These are phyloP conservation scores for Peromyscus polionotus DNA, from an alignment of 2,113 vertebrate genomes.

Conservation along the genomic window DNA sequence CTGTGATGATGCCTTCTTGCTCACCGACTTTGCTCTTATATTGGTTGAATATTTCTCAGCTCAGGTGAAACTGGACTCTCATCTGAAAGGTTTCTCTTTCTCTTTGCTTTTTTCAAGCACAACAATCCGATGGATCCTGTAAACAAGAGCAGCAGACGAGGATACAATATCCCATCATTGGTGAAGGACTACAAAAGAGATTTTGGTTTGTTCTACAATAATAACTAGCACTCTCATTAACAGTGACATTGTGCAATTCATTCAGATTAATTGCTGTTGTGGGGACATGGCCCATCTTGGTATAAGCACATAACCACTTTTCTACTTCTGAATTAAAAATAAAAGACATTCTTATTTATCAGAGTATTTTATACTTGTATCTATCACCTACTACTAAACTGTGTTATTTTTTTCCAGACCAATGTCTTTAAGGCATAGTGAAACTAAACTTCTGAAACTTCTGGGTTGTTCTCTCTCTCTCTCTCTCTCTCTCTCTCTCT, in stretches of 20 bases:
- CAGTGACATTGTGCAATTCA: not conserved
- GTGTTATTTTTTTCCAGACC: too few species aligned
- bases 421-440: not conserved
- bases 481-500: not conserved
- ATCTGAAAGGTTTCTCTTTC: rapidly evolving
- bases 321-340: not conserved
- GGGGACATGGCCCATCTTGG: rapidly evolving
- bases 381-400: not conserved
- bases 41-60: not conserved
- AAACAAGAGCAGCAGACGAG: not conserved
- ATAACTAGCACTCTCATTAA: not conserved
- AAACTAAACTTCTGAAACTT: not conserved
- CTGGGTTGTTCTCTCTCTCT: too few species aligned
- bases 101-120: not conserved
- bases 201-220: not conserved
- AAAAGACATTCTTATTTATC: not conserved
- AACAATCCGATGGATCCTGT: not conserved
- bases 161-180: rapidly evolving
- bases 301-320: not conserved
- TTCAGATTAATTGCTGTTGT: not conserved
- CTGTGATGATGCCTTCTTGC: not conserved
- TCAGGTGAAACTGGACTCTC: not conserved
- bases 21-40: not conserved
- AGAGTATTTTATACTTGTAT: not conserved
- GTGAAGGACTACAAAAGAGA: not conserved